Conservation (phyloP, 2,113 vertebrate genomes). For the Hemiprocne comata region DNA sequence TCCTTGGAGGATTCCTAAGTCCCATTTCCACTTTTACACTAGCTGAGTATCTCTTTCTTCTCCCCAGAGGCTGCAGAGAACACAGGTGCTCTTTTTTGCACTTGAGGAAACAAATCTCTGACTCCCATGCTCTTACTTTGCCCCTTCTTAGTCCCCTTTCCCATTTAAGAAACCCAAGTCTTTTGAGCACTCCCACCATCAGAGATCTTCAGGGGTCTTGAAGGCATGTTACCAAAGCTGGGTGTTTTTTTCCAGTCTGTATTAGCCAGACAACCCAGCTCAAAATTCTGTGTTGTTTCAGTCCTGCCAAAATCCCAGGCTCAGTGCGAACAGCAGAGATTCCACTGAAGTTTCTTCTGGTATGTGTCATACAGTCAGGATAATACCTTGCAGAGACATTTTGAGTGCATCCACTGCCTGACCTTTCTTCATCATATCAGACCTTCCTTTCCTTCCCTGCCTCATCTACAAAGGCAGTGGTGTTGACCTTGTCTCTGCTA, state of each 20-base stretch:
- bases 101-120: not conserved
- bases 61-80: not conserved
- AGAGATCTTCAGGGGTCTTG: not conserved
- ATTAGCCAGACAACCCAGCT: rapidly evolving
- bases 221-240: not conserved
- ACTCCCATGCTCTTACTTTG: not conserved
- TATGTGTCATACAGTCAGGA: not conserved
- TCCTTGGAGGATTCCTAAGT: not conserved
- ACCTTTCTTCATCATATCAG: not conserved
- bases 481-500: not conserved
- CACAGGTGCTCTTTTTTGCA: not conserved
- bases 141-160: not conserved
- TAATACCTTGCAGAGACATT: not conserved
- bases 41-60: not conserved
- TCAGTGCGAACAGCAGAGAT: not conserved
- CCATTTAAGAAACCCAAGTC: not conserved
- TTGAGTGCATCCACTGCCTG: not conserved
- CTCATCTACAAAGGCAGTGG: not conserved
- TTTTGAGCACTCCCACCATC: not conserved
- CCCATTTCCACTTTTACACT: not conserved
- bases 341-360: not conserved
- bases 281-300: not conserved
- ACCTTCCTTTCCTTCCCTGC: not conserved
- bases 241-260: not conserved
- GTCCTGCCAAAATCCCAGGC: not conserved